Base-by-base conservation (phyloP, 2,113 vertebrate genomes). In the Onychorhynchus coronatus region DNA sequence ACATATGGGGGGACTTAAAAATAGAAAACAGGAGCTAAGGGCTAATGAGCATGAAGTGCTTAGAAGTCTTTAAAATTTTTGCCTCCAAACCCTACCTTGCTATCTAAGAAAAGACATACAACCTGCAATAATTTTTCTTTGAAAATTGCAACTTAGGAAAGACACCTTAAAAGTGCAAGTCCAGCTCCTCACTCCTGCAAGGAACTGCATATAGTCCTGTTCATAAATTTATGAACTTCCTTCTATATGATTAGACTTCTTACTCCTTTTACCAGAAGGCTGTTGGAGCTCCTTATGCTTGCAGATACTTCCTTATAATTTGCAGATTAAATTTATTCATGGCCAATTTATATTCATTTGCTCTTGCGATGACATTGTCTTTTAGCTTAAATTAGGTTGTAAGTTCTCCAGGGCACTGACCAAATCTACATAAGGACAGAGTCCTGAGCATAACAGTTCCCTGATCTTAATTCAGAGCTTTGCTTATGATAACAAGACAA, bases 291-390 rank as follows among this genome's bases (percentile, higher is more conserved):
- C 42, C 23, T 92, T 58, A 58, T 27, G 52, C 33, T 46, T 83
- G 31, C 31, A 90, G 89, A 94, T 62, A 79, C 39, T 76, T 91
- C 53, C 44, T 66, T 70, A 37, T 46, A 86, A 94, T 76, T 84
- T 95, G 58, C 37, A 94, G 74, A 90, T 76, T 76, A 70, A 89
- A 93, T 93, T 91, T 95, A 95, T 87, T 96, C 79, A 87, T 74
- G 68, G 65, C 17, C 70, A 87, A 89, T 96, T 92, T 92, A 95
- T 95, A 97, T 91, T 91, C 42, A 91, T 84, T 93, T 92, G 68
- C 56, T 93, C 55, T 91, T 50, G 3, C 16, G 59, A 86, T 92
- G 76, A 86, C 76, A 87, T 31, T 93, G 72, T 28, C 71, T 85
- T 93, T 55, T 74, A 87, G 61, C 73, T 84, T 63, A 89, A 75